Evolutionary conservation across 2,888 invertebrate species (phyloP).

Genomic region (Chalcis sispes): DNA sequence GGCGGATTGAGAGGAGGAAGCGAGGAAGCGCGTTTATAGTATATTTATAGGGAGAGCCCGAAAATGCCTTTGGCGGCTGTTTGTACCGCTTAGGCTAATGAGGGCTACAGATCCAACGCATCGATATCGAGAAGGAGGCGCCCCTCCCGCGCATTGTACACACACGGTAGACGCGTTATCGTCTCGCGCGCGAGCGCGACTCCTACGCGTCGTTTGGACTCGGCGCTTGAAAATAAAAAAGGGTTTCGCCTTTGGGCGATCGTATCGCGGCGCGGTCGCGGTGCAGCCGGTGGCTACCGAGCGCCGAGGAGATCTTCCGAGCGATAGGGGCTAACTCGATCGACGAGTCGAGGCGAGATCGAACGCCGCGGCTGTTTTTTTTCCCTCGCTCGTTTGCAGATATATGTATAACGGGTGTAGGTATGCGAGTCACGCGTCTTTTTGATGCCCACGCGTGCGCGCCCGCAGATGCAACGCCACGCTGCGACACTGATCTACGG

Average conservation of each 20-base stretch:
- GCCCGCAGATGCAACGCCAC: constrained; percentile 35
- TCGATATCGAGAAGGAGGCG: constrained; percentile 4
- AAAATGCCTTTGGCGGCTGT: constrained; percentile 58
- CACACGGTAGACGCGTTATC: not conserved
- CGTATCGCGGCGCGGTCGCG: not conserved
- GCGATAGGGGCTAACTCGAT: not conserved
- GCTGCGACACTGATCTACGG: constrained; percentile 50
- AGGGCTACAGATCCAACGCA: constrained; percentile 57
- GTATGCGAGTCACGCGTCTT: not conserved
- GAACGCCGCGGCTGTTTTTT: constrained; percentile 14
- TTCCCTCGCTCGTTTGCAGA: too few relatives aligned
- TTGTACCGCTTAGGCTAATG: constrained; percentile 75
- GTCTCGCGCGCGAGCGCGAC: too few relatives aligned
- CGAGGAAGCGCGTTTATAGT: too few relatives aligned
- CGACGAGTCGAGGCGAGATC: not conserved
- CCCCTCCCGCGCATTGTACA: constrained; percentile 15
- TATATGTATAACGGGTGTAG: not conserved
- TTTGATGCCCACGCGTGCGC: constrained; percentile 32
- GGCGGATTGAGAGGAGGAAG: not conserved
- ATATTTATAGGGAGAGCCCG: too few relatives aligned
- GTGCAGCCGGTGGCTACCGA: constrained; percentile 15
- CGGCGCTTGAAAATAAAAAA: too few relatives aligned
- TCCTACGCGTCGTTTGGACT: too few relatives aligned
- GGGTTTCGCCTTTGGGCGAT: constrained; percentile 44
- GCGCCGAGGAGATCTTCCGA: not conserved